Conservation (phyloP, 2,113 vertebrate species). For the Podarcis raffonei region DNA sequence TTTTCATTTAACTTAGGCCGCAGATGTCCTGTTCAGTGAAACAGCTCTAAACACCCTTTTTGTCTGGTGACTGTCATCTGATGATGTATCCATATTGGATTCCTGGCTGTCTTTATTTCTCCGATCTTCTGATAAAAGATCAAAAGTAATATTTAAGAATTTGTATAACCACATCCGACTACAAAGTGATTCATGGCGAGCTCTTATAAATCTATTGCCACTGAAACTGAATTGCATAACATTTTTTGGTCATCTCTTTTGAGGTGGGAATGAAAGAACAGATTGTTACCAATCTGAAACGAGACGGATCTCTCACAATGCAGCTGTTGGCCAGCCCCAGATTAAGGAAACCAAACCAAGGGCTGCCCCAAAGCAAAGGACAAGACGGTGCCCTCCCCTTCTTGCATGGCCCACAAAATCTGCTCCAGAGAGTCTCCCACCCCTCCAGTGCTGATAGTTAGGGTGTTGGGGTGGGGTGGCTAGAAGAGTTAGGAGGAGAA, state of each 20-base stretch:
- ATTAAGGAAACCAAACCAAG: neutral
- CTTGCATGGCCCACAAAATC: no score
- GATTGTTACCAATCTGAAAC: constrained; percentile 7
- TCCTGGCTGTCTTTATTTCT: neutral
- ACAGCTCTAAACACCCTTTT: neutral
- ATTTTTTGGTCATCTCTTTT: constrained; percentile 23
- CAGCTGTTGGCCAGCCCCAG: neutral
- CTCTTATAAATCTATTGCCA: constrained; percentile 32
- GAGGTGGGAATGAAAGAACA: neutral
- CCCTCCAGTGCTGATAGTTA: no score
- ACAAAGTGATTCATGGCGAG: constrained; percentile 44
- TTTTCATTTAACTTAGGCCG: neutral
- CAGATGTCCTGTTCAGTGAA: neutral
- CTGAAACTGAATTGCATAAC: constrained; percentile 38
- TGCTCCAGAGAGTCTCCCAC: no score
- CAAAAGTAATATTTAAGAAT: constrained; percentile 18
- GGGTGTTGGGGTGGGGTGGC: no score
- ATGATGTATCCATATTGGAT: constrained; percentile 20
- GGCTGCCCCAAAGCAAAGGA: neutral
- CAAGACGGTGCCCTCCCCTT: no score
- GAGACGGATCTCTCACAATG: no score
- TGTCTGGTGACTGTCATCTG: constrained; percentile 44
- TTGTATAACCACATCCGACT: constrained; percentile 46
- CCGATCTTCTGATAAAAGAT: neutral
- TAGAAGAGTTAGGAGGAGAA: no score